Percentiles rank a stretch among this genome's conserved stretches.
Evolutionary conservation across 2,888 invertebrate species (phyloP).

Genomic region (Agrotis puta): DNA sequence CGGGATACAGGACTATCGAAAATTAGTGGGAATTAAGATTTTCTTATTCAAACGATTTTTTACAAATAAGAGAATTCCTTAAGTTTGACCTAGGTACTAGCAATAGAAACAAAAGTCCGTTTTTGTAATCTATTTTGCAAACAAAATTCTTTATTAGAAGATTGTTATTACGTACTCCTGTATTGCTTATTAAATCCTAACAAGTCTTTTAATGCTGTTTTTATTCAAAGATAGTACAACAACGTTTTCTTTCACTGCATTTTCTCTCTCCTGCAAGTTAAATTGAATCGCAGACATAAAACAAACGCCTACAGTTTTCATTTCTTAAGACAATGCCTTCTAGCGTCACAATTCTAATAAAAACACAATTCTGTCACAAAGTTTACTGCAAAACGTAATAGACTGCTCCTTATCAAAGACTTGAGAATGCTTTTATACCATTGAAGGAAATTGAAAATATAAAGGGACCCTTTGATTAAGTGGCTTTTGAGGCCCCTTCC

Average conservation of each 20-base stretch:
- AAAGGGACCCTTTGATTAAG: constrained; percentile 65
- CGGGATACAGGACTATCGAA: background rate
- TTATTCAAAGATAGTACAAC: background rate
- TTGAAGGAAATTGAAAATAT: constrained; percentile 69
- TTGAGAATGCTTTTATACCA: constrained; percentile 46
- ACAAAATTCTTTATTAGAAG: too few relatives aligned
- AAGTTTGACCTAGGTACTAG: too few relatives aligned
- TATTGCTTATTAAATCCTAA: background rate
- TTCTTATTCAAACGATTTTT: background rate
- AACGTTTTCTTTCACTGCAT: background rate
- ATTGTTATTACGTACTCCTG: too few relatives aligned
- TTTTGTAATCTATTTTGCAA: too few relatives aligned
- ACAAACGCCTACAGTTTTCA: constrained; percentile 34
- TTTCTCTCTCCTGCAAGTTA: constrained; percentile 15
- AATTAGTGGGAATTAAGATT: background rate
- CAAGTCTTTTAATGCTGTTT: too few relatives aligned
- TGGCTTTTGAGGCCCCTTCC: constrained; percentile 62
- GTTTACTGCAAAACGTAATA: constrained; percentile 48
- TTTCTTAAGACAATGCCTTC: constrained; percentile 19
- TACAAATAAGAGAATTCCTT: too few relatives aligned
- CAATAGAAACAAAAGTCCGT: too few relatives aligned
- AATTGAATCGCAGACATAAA: constrained; percentile 22
- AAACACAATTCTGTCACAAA: constrained; percentile 35
- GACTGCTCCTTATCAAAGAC: constrained; percentile 43
- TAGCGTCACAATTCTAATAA: constrained; percentile 22